A percentile compares a stretch with the other conserved stretches of the same genome.
phyloP scores from a whole-genome alignment of 2,113 vertebrate species.

The Pterocles orientalis region DNA sequence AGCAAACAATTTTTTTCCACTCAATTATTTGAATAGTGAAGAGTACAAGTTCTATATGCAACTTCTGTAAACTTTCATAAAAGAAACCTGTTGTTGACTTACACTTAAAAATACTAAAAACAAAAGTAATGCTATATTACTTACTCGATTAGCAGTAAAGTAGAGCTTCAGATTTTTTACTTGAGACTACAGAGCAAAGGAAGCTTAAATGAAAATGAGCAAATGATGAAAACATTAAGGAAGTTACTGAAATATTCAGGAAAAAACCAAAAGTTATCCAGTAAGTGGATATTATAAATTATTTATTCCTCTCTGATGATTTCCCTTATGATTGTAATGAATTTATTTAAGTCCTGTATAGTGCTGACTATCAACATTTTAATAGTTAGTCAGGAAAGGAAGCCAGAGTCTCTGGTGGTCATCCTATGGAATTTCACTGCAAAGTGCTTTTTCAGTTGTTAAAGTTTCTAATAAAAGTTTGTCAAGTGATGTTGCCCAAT shows the following conservation, averaged over 20 bases:
- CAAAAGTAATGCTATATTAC: neutral
- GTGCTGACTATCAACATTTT: neutral
- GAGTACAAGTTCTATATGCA: neutral
- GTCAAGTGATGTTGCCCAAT: neutral
- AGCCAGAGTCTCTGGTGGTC: neutral
- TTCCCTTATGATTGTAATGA: neutral
- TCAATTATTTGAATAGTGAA: neutral
- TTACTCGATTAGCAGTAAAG: neutral
- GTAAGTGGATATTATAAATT: neutral
- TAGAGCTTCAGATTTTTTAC: neutral
- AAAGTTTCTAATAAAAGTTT: neutral
- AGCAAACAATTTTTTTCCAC: neutral
- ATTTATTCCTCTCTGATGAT: neutral
- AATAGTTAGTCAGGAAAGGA: neutral
- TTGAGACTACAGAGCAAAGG: neutral
- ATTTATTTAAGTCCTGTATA: neutral
- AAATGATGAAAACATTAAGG: neutral
- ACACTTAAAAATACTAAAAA: neutral
- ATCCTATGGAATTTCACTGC: neutral
- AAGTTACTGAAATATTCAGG: neutral
- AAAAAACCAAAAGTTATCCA: neutral
- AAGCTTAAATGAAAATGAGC: neutral
- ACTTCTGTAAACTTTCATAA: neutral
- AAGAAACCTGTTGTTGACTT: neutral
- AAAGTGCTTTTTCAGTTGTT: neutral